Conservation (phyloP, 2,113 vertebrate species). For the Amblyornis subalaris region DNA sequence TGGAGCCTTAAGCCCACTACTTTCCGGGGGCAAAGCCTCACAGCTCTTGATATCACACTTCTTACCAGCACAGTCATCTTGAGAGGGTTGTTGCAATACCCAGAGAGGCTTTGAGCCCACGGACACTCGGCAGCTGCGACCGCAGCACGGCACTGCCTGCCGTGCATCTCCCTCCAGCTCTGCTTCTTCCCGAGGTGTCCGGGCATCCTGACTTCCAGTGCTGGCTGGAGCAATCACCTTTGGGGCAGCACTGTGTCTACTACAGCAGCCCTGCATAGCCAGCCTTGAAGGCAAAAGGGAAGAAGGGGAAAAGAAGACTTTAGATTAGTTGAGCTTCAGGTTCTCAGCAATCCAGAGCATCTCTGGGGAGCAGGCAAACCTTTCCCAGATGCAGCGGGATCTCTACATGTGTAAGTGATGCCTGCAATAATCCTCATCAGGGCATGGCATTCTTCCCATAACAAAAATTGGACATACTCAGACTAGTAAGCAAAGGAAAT, state of each 20-base stretch:
- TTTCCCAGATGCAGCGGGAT: neutral
- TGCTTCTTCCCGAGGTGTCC: rapidly evolving
- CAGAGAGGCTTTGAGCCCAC: neutral
- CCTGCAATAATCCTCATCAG: neutral
- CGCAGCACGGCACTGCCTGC: rapidly evolving
- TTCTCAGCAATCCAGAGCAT: neutral
- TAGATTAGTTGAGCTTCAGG: neutral
- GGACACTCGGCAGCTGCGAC: neutral
- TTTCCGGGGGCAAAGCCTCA: neutral
- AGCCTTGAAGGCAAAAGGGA: neutral
- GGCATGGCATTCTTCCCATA: neutral
- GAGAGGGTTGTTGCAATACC: neutral
- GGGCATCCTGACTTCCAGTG: rapidly evolving
- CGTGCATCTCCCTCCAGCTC: neutral
- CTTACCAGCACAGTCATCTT: neutral
- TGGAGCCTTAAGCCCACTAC: neutral
- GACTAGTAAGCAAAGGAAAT: neutral
- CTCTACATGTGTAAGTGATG: neutral
- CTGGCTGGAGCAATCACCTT: neutral
- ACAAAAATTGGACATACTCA: neutral
- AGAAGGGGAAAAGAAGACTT: neutral
- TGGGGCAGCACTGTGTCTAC: rapidly evolving
- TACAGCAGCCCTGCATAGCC: neutral
- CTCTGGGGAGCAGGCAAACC: neutral
- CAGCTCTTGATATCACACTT: neutral